These are phyloP conservation scores for Poecilia velifera DNA, from an alignment of 2,797 vertebrate genomes.

Conservation along the genomic window DNA sequence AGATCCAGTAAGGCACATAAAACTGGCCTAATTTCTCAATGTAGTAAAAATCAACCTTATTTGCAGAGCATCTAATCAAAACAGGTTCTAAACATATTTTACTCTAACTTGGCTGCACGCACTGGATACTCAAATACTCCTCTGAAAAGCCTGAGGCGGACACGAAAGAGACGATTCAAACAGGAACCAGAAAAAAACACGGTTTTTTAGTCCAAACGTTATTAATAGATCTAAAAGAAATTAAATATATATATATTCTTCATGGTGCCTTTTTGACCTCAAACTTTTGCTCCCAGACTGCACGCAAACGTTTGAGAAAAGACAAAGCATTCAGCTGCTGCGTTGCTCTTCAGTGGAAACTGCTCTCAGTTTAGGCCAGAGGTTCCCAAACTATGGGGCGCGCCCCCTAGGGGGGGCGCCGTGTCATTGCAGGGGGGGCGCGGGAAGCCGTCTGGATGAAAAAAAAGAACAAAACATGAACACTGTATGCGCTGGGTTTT, in stretches of 20 bases:
- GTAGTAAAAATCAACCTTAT: background rate
- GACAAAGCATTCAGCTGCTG: background rate
- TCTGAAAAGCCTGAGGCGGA: background rate
- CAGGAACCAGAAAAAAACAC: background rate
- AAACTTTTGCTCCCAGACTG: background rate
- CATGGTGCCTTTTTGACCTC: background rate
- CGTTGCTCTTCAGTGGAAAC: background rate
- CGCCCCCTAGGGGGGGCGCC: too few relatives aligned
- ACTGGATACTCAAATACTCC: background rate
- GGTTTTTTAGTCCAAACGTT: background rate
- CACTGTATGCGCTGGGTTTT: too few relatives aligned
- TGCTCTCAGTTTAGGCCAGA: background rate
- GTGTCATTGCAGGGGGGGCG: too few relatives aligned
- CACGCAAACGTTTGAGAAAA: background rate
- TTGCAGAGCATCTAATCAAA: background rate
- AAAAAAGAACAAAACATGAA: too few relatives aligned
- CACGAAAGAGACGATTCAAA: background rate
- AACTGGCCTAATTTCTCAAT: background rate
- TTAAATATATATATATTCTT: background rate
- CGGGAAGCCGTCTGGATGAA: too few relatives aligned
- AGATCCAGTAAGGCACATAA: background rate
- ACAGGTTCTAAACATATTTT: background rate
- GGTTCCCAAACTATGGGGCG: too few relatives aligned
- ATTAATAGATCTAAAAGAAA: background rate
- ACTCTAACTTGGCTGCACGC: background rate